Evolutionary conservation across 2,888 invertebrate genomes (phyloP).

Genomic region (Lithodes maja): DNA sequence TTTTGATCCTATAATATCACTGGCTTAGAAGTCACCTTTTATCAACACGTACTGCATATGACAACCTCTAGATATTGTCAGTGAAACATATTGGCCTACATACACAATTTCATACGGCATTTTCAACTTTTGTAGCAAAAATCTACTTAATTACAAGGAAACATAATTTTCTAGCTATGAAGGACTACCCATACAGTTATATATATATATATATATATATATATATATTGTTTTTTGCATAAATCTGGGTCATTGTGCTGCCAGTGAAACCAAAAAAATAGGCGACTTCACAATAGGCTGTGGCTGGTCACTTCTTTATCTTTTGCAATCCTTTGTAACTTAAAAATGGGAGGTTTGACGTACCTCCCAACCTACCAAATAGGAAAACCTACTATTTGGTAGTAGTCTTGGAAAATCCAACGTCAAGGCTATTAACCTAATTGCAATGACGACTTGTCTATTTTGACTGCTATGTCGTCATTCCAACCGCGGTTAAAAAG

Average conservation of each 20-base stretch:
- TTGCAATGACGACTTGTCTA: too few relatives aligned
- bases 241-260: conserved; percentile 15
- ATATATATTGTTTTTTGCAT: conserved; percentile 9
- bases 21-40: conserved; percentile 40
- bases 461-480: too few relatives aligned
- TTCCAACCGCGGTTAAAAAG: too few relatives aligned
- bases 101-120: conserved; percentile 14
- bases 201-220: neutral
- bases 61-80: conserved; percentile 31
- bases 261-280: neutral
- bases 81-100: conserved; percentile 5
- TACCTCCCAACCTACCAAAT: too few relatives aligned
- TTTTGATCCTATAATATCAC: conserved; percentile 58
- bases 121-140: conserved; percentile 45
- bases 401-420: too few relatives aligned
- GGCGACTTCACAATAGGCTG: too few relatives aligned
- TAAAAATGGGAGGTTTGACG: too few relatives aligned
- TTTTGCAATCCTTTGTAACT: too few relatives aligned
- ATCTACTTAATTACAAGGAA: conserved; percentile 2
- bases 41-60: conserved; percentile 21
- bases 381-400: too few relatives aligned
- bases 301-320: too few relatives aligned
- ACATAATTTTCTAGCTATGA: conserved; percentile 33
- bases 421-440: too few relatives aligned
- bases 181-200: conserved; percentile 8